Percentiles rank a stretch among this genome's conserved stretches.
These are phyloP conservation scores for Bursaphelenchus okinawaensis DNA, from an alignment of 2,888 invertebrate species.

Conservation along the genomic window DNA sequence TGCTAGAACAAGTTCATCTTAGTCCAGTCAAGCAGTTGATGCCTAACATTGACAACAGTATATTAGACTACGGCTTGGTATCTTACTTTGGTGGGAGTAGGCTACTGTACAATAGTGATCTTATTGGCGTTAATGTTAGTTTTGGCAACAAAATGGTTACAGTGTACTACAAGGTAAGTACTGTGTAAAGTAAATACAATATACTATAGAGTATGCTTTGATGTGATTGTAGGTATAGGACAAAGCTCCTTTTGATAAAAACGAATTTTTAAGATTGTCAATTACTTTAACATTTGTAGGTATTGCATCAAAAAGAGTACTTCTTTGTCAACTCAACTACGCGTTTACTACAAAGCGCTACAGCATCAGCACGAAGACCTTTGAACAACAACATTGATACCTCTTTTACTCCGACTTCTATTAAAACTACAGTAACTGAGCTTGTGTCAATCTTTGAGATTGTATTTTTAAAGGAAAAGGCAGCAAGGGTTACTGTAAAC, in stretches of 20 bases:
- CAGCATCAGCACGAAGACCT: not conserved
- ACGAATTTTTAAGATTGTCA: too few relatives aligned
- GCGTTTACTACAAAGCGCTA: not conserved
- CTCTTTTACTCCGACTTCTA: not conserved
- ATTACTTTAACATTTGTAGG: not conserved
- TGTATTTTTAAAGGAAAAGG: not conserved
- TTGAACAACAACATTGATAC: not conserved
- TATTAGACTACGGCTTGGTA: not conserved
- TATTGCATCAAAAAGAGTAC: not conserved
- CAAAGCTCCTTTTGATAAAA: too few relatives aligned
- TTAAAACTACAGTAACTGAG: not conserved
- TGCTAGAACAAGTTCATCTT: not conserved
- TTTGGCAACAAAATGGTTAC: not conserved
- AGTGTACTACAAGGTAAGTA: not conserved
- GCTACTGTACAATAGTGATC: conserved; percentile 33
- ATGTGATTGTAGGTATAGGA: too few relatives aligned
- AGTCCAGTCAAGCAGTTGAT: not conserved
- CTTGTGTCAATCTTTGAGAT: not conserved
- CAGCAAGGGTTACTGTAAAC: not conserved
- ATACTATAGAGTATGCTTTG: too few relatives aligned
- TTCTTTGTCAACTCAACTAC: not conserved
- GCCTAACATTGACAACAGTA: not conserved
- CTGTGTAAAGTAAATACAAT: too few relatives aligned
- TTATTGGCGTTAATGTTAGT: conserved; percentile 14
- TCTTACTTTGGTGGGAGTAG: conserved; percentile 10